Conservation (phyloP, 1,140 invertebrate genomes). For the Globodera ellingtonae region DNA sequence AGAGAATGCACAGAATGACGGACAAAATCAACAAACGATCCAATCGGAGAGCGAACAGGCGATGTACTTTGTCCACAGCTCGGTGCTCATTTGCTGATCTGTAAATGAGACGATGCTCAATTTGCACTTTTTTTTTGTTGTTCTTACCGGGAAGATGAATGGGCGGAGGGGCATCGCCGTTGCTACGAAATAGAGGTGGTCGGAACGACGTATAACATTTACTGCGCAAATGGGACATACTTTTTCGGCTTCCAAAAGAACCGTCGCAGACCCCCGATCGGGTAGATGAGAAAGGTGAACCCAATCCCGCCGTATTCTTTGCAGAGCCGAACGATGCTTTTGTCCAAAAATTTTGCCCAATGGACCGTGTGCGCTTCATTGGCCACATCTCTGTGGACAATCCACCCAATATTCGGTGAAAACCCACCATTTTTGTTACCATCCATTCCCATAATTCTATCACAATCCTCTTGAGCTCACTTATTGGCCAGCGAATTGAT, state of each 20-base stretch:
- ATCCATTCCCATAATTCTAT: neutral
- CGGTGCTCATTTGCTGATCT: slow-evolving; percentile 43
- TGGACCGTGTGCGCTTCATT: slow-evolving; percentile 25
- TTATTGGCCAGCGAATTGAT: neutral
- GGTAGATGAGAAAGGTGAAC: slow-evolving; percentile 27
- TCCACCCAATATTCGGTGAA: slow-evolving; percentile 35
- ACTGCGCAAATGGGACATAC: neutral
- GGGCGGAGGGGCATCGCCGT: slow-evolving; percentile 9
- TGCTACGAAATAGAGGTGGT: slow-evolving; percentile 1
- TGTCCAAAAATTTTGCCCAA: neutral
- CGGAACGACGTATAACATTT: slow-evolving; percentile 14
- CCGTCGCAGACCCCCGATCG: slow-evolving; percentile 5
- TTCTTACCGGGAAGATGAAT: slow-evolving; percentile 47
- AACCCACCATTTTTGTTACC: neutral
- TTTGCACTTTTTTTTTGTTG: neutral
- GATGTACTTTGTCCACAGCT: slow-evolving; percentile 52
- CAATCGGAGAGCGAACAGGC: slow-evolving; percentile 50
- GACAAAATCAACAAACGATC: slow-evolving; percentile 36
- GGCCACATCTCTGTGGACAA: slow-evolving; percentile 40
- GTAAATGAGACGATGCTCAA: neutral
- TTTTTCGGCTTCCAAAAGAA: slow-evolving; percentile 29
- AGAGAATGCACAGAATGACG: too few relatives aligned
- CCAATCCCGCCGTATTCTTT: slow-evolving; percentile 33
- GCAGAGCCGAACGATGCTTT: slow-evolving; percentile 10
- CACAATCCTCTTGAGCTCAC: neutral